phyloP scores from a whole-genome alignment of 2,797 vertebrate species.

The Crenichthys baileyi region DNA sequence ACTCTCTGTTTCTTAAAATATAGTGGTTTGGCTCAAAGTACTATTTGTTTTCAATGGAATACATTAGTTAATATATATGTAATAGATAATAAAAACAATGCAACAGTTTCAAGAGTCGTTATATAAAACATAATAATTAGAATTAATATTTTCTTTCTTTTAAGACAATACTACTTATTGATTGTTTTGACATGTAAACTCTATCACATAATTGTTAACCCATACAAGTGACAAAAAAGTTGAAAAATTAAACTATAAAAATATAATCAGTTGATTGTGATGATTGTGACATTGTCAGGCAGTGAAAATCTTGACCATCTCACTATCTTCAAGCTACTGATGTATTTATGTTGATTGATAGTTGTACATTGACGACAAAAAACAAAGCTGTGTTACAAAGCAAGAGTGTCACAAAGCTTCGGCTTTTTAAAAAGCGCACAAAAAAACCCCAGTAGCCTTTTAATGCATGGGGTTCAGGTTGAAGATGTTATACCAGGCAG shows the following conservation, averaged over 20 bases:
- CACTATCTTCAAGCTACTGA: neutral
- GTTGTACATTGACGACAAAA: neutral
- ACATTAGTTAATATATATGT: neutral
- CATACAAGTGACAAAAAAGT: neutral
- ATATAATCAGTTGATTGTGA: neutral
- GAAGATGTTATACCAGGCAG: neutral
- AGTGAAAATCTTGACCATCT: neutral
- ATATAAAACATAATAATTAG: neutral
- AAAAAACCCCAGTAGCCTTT: neutral
- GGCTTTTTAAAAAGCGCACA: neutral
- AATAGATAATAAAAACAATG: neutral
- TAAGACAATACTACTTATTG: neutral
- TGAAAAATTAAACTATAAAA: neutral
- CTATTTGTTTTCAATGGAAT: neutral
- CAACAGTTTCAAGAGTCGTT: neutral
- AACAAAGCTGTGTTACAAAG: neutral
- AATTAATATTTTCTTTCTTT: neutral
- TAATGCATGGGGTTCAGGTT: neutral
- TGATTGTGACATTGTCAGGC: neutral
- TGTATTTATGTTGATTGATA: too few relatives aligned
- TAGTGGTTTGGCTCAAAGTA: conserved; percentile 12
- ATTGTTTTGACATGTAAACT: neutral
- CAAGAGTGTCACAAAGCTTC: neutral
- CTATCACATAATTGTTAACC: neutral
- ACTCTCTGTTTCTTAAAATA: conserved; percentile 27